phyloP scores from a whole-genome alignment of 1,140 invertebrate species.

The Monochamus saltuarius region DNA sequence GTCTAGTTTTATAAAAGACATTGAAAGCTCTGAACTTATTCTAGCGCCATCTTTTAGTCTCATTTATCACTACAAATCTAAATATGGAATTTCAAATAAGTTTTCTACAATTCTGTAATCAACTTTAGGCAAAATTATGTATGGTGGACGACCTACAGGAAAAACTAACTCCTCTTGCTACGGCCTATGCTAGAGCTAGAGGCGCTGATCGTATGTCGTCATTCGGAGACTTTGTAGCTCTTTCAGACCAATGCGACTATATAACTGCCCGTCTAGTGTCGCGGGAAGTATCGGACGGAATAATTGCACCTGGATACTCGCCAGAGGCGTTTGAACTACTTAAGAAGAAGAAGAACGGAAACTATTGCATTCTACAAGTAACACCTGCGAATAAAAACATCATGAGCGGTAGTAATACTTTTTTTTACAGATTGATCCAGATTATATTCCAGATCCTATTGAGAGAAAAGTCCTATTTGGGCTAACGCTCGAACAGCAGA shows the following conservation, averaged over 20 bases:
- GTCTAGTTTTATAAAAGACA: too few species aligned
- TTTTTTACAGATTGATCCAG: slow-evolving; percentile 76
- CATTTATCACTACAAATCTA: too few species aligned
- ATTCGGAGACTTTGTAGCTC: slow-evolving; percentile 95
- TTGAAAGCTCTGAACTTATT: too few species aligned
- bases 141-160: slow-evolving; percentile 87
- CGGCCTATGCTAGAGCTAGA: slow-evolving; percentile 92
- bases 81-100: too few species aligned
- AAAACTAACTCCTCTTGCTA: slow-evolving; percentile 82
- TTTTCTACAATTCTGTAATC: background rate
- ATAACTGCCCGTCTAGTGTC: slow-evolving; percentile 78
- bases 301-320: slow-evolving; percentile 91
- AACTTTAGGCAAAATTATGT: slow-evolving; percentile 77
- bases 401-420: background rate
- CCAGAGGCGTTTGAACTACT: slow-evolving; percentile 83
- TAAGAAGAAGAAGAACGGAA: slow-evolving; percentile 93
- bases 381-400: background rate
- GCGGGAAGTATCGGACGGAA: slow-evolving; percentile 91
- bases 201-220: slow-evolving; percentile 99
- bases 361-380: slow-evolving; percentile 85
- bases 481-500: slow-evolving; percentile 85
- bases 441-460: slow-evolving; percentile 75
- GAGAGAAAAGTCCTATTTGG: slow-evolving; percentile 92
- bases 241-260: slow-evolving; percentile 90
- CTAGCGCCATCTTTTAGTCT: too few species aligned